Evolutionary conservation across 1,140 invertebrate species (phyloP).

Genomic region (Polypedilum vanderplanki): DNA sequence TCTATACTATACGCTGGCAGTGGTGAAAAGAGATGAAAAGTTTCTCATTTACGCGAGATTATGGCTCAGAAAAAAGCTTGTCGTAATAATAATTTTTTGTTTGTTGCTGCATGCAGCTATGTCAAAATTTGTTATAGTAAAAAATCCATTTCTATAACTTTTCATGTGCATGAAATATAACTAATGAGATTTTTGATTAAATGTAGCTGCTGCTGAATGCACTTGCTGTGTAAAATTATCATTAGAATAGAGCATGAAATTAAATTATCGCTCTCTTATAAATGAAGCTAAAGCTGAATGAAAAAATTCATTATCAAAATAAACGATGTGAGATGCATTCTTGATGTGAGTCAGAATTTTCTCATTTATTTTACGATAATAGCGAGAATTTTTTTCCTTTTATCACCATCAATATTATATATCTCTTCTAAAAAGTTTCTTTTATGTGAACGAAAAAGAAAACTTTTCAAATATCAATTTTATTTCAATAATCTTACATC

Average conservation of each 20-base stretch:
- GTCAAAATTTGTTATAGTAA: background rate
- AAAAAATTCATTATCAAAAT: background rate
- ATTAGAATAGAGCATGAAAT: slow-evolving; percentile 1
- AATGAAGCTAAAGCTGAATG: background rate
- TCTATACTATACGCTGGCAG: background rate
- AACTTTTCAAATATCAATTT: too few relatives aligned
- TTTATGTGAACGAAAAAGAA: too few relatives aligned
- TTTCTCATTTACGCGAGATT: slow-evolving; percentile 15
- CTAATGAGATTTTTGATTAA: slow-evolving; percentile 14
- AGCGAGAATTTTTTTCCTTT: too few relatives aligned
- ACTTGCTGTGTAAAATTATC: background rate
- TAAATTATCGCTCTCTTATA: background rate
- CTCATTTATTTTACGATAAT: too few relatives aligned
- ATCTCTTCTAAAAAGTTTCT: too few relatives aligned
- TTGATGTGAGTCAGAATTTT: too few relatives aligned
- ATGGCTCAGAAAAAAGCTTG: background rate
- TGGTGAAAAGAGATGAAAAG: slow-evolving; percentile 6
- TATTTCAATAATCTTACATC: too few relatives aligned
- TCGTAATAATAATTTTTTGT: background rate
- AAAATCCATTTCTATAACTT: background rate
- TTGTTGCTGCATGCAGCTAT: background rate
- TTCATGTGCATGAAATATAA: background rate
- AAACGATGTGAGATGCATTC: too few relatives aligned
- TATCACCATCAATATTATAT: too few relatives aligned
- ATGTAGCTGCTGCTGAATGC: slow-evolving; percentile 1